These are phyloP conservation scores for Mastomys coucha DNA, from an alignment of 2,113 vertebrate genomes.

Conservation along the genomic window DNA sequence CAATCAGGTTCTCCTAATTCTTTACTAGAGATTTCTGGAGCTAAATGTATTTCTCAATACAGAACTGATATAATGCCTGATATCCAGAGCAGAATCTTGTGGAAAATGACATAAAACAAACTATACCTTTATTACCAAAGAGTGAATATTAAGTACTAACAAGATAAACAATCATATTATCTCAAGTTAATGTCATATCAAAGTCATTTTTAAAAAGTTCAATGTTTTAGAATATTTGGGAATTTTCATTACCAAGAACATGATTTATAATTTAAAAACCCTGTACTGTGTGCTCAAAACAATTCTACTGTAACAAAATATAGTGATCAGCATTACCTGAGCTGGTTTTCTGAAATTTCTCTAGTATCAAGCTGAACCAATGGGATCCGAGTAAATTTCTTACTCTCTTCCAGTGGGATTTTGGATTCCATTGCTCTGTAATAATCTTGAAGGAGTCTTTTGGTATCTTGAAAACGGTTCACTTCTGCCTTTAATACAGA, in stretches of 20 bases:
- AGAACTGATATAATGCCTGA: neutral
- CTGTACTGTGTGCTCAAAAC: constrained; percentile 42
- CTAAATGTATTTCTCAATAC: neutral
- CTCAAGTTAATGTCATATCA: neutral
- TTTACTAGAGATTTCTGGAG: neutral
- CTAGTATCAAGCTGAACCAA: constrained; percentile 84
- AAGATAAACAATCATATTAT: neutral
- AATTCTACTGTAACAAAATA: constrained; percentile 51
- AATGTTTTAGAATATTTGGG: neutral
- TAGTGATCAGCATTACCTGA: constrained; percentile 65
- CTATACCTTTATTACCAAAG: neutral
- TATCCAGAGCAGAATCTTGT: neutral
- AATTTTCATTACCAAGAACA: neutral
- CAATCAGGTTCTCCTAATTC: neutral
- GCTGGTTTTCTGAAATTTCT: constrained; percentile 66
- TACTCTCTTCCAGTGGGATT: constrained; percentile 78
- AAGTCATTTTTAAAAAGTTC: neutral
- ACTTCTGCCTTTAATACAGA: constrained; percentile 90
- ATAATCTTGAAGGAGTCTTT: constrained; percentile 91
- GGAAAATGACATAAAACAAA: neutral
- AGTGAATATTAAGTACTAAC: neutral
- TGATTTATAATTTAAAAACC: neutral
- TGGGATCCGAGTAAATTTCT: constrained; percentile 85
- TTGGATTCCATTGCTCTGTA: constrained; percentile 90
- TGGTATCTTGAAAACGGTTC: constrained; percentile 92